These are phyloP conservation scores for Lophotis ruficrista DNA, from an alignment of 2,113 vertebrate species.

Conservation along the genomic window DNA sequence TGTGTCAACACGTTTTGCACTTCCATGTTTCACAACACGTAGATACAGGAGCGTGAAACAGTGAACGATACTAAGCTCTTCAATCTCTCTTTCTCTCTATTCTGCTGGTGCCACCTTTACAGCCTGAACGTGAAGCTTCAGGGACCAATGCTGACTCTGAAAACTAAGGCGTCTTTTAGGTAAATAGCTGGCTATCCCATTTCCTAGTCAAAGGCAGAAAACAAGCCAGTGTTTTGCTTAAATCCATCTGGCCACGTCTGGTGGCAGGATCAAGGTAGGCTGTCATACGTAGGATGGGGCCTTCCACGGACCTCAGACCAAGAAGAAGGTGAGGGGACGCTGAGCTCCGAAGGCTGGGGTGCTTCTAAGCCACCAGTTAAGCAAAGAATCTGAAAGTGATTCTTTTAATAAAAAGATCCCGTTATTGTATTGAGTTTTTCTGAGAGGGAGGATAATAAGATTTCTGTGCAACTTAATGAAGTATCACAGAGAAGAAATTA, in stretches of 20 bases:
- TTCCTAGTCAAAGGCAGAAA: not conserved
- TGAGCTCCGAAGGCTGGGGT: not conserved
- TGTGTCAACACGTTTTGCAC: not conserved
- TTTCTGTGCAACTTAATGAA: slow-evolving; percentile 35
- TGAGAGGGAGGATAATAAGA: not conserved
- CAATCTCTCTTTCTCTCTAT: not conserved
- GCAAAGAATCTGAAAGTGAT: not conserved
- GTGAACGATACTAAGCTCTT: not conserved
- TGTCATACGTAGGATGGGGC: not conserved
- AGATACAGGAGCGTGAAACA: not conserved
- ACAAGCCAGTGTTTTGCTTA: not conserved
- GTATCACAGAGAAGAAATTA: slow-evolving; percentile 38
- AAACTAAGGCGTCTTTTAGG: not conserved
- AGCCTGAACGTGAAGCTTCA: not conserved
- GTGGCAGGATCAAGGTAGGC: not conserved
- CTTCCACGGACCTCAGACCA: not conserved
- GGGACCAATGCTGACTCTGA: not conserved
- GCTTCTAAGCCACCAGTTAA: not conserved
- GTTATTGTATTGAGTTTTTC: slow-evolving; percentile 32
- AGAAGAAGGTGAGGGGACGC: not conserved
- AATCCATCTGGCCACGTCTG: not conserved
- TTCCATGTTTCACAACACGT: not conserved
- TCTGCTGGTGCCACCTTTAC: not conserved
- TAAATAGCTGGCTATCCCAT: not conserved
- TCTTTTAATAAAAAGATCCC: not conserved